Percentiles rank a stretch among this genome's conserved stretches.
Conservation (phyloP, 2,113 vertebrate genomes). For the Ammodytes marinus region DNA sequence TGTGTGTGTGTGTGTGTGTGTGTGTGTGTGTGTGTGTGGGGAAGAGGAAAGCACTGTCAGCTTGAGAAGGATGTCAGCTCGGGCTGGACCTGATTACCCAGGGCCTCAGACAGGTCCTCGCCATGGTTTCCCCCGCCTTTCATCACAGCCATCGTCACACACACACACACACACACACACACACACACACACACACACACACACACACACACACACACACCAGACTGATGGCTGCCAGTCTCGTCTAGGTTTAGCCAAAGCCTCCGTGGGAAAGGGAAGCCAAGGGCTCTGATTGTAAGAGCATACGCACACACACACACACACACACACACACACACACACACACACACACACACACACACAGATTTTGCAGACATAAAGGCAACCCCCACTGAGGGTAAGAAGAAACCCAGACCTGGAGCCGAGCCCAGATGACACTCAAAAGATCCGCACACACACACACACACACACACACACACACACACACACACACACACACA, state of each 20-base stretch:
- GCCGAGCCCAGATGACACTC: constrained; percentile 85
- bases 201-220: constrained; percentile 54
- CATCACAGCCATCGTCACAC: constrained; percentile 85
- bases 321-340: constrained; percentile 54
- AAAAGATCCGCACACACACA: constrained; percentile 75
- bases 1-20: constrained; percentile 15
- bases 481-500: constrained; percentile 58
- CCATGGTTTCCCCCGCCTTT: constrained; percentile 89
- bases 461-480: constrained; percentile 65
- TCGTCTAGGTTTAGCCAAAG: constrained; percentile 77
- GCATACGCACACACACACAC: constrained; percentile 50
- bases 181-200: constrained; percentile 61
- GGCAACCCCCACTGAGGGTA: constrained; percentile 76
- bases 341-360: constrained; percentile 49
- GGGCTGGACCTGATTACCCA: constrained; percentile 94
- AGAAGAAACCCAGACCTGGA: constrained; percentile 82
- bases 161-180: constrained; percentile 67
- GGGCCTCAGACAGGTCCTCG: constrained; percentile 85
- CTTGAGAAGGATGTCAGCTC: constrained; percentile 96
- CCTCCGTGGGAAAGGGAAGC: constrained; percentile 72
- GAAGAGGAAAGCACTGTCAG: constrained; percentile 97
- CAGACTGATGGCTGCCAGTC: constrained; percentile 91
- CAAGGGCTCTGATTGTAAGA: constrained; percentile 50
- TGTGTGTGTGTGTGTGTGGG: constrained; percentile 53
- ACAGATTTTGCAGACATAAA: constrained; percentile 70